A percentile compares a stretch with the other conserved stretches of the same genome.
Conservation (phyloP, 2,797 vertebrate genomes). For the Pygocentrus nattereri region DNA sequence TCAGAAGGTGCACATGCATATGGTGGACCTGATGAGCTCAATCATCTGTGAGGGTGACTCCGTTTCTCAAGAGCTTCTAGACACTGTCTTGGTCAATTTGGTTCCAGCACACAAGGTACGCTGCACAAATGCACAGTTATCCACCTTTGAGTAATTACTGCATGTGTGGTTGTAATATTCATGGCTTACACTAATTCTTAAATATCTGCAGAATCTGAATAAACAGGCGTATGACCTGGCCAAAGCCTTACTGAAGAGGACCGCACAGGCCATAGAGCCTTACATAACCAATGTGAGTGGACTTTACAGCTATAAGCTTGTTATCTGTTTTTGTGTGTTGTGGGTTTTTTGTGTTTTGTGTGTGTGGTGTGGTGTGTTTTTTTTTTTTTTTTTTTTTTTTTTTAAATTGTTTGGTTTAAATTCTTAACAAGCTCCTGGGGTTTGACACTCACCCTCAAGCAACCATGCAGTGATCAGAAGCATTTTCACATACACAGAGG, state of each 20-base stretch:
- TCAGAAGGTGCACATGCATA: constrained; percentile 99
- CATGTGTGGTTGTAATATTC: background rate
- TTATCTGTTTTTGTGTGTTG: background rate
- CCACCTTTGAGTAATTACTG: background rate
- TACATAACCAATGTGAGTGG: constrained; percentile 97
- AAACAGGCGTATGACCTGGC: constrained; percentile 98
- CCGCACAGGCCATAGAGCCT: constrained; percentile 96
- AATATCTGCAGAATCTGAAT: constrained; percentile 89
- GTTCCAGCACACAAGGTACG: constrained; percentile 97
- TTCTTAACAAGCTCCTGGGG: constrained; percentile 25
- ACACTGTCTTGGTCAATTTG: constrained; percentile 95
- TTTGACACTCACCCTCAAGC: constrained; percentile 12
- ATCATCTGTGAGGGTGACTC: constrained; percentile 98
- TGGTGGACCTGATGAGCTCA: constrained; percentile 99
- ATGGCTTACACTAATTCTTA: too few relatives aligned
- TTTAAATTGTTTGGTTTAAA: too few relatives aligned
- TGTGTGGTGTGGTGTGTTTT: too few relatives aligned
- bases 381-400: too few relatives aligned
- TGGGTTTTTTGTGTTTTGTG: too few relatives aligned
- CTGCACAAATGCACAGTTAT: background rate
- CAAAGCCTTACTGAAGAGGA: constrained; percentile 97
- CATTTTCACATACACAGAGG: background rate
- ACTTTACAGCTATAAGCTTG: background rate
- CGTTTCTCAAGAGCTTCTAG: constrained; percentile 96
- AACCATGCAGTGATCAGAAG: background rate